Evolutionary conservation across 1,140 invertebrate genomes (phyloP).

Genomic region (Oedothorax gibbosus): DNA sequence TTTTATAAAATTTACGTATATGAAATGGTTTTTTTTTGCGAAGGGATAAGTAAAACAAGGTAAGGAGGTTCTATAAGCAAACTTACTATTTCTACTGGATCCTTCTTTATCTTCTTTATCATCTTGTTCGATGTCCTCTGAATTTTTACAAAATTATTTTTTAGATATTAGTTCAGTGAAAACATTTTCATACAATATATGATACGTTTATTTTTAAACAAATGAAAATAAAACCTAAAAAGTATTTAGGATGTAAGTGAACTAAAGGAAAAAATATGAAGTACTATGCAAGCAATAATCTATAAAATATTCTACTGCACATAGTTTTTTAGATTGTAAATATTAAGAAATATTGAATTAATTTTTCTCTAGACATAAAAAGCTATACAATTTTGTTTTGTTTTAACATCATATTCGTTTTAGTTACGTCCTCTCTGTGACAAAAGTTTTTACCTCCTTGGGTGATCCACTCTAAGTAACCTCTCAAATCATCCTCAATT

Average conservation of each 20-base stretch:
- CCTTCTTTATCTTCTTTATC: conserved; percentile 57
- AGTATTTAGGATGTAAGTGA: neutral
- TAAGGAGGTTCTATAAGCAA: neutral
- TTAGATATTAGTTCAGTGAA: neutral
- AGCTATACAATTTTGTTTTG: too few relatives aligned
- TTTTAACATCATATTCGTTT: too few relatives aligned
- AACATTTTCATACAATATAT: neutral
- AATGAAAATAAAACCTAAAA: neutral
- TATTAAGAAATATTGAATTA: too few relatives aligned
- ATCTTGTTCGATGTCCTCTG: conserved; percentile 96
- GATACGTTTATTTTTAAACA: neutral
- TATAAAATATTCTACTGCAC: too few relatives aligned
- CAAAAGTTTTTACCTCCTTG: conserved; percentile 76
- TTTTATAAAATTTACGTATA: too few relatives aligned
- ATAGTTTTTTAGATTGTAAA: too few relatives aligned
- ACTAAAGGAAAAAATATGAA: neutral
- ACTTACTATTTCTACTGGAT: conserved; percentile 55
- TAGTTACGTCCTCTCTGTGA: too few relatives aligned
- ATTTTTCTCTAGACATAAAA: too few relatives aligned
- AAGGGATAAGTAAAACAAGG: too few relatives aligned
- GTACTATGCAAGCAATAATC: too few relatives aligned
- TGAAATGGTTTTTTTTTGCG: too few relatives aligned
- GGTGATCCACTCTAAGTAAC: conserved; percentile 99
- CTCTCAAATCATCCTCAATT: conserved; percentile 96
- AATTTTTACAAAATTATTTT: conserved; percentile 3